Percentiles rank a stretch among this genome's conserved stretches.
These are phyloP conservation scores for Stictonetta naevosa DNA, from an alignment of 2,113 vertebrate genomes.

Conservation along the genomic window DNA sequence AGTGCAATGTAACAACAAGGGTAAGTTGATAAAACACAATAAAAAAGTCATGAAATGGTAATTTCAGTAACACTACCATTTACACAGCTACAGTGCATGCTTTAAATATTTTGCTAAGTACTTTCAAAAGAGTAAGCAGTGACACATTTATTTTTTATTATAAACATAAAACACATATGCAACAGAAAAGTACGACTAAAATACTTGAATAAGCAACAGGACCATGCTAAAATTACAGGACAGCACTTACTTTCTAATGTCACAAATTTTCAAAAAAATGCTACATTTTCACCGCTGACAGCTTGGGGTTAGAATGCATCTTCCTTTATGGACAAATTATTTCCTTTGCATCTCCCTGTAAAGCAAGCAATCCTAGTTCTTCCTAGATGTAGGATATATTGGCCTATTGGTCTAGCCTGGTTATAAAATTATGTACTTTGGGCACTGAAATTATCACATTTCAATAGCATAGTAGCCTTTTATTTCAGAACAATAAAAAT, in stretches of 20 bases:
- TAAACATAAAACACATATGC: not conserved
- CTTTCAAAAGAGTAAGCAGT: not conserved
- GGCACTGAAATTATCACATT: not conserved
- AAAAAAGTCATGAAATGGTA: not conserved
- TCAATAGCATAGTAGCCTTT: not conserved
- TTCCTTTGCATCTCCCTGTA: not conserved
- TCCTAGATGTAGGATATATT: not conserved
- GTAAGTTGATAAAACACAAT: not conserved
- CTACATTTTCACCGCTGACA: not conserved
- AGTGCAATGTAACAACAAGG: not conserved
- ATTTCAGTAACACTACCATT: not conserved
- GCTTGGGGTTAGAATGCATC: not conserved
- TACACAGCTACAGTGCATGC: not conserved
- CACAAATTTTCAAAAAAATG: not conserved
- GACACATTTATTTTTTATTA: not conserved
- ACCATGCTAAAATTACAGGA: not conserved
- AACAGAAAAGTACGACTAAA: not conserved
- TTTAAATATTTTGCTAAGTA: not conserved
- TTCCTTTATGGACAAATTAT: not conserved
- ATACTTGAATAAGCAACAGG: not conserved
- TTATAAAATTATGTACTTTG: not conserved
- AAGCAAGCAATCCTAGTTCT: not conserved
- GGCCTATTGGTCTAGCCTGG: not conserved
- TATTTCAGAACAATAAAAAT: not conserved
- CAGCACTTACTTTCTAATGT: not conserved